Evolutionary conservation across 2,113 vertebrate genomes (phyloP), one percentile per base, ranked within the genome.

Genomic region (Bubalus kerabau): DNA sequence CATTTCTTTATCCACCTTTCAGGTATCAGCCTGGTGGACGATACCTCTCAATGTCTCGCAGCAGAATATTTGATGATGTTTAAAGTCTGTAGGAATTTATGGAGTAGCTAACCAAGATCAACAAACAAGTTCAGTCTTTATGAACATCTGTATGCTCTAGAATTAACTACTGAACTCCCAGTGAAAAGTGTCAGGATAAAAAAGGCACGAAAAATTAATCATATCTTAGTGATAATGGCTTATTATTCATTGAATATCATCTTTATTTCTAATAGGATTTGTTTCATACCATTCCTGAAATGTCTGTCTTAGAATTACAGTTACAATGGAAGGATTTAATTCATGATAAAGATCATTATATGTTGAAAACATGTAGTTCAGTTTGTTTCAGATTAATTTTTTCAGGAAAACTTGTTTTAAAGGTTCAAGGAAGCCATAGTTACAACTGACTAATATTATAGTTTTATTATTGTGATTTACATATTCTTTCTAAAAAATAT

Each of bases 21-120:
- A 99, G 99, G 98, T 99, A 99, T 97, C 99, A 99, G 19, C 96
- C 99, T 36, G 99, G 99, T 95, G 99, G 99, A 97, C 99, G 99
- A 43, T 99, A 99, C 62, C 98, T 99, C 91, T 99, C 99, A 48
- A 99, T 99, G 97, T 99, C 99, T 97, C 99, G 99, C 95, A 99
- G 99, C 96, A 98, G 99, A 98, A 99, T 99, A 98, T 99, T 99
- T 98, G 99, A 99, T 97, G 99, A 99, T 97, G 99, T 99, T 83
- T 99, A 97, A 99, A 93, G 8, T n/a, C 36, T 97, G 50, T 95
- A 96, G 97, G 80, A 84, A 92, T 85, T 97, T 76, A 86, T 91
- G 94, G 43, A 96, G 96, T 90, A 96, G 91, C 83, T 71, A 74
- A 2, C 82, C 86, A 82, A 98, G 93, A 84, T 91, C 92, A 95